phyloP scores from a whole-genome alignment of 2,797 vertebrate genomes.

The Cyclura pinguis region DNA sequence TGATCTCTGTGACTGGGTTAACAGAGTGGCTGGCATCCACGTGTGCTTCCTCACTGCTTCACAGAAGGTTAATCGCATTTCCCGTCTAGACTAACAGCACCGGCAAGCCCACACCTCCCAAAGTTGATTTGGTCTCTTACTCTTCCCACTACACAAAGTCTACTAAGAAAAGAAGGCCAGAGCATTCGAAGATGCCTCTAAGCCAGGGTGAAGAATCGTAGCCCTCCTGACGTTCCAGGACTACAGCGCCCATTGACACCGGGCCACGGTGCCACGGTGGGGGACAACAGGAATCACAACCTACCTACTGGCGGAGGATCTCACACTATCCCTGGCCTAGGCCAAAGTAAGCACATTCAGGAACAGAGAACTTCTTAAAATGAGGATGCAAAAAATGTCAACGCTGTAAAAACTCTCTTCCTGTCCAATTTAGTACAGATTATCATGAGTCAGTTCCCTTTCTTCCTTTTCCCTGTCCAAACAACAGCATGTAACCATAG shows the following conservation, averaged over 20 bases:
- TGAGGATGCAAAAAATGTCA: no score
- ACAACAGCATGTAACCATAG: no score
- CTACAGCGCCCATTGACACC: no score
- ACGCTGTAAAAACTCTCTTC: no score
- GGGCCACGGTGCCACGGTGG: neutral
- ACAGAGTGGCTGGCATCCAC: neutral
- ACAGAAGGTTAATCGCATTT: neutral
- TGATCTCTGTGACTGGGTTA: neutral
- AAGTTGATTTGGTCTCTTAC: neutral
- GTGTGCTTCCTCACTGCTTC: neutral
- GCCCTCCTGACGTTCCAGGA: neutral
- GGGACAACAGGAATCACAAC: neutral
- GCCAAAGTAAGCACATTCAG: no score
- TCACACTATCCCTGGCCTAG: no score
- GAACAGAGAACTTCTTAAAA: no score
- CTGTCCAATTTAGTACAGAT: no score
- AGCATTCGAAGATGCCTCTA: neutral
- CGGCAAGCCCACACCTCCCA: neutral
- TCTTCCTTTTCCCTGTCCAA: no score
- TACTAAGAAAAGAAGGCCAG: neutral
- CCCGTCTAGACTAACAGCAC: neutral
- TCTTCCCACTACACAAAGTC: neutral
- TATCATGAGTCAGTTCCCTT: no score
- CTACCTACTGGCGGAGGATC: no score
- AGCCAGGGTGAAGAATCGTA: neutral